Conservation (phyloP, 2,888 invertebrate genomes). For the Dilophus febrilis region DNA sequence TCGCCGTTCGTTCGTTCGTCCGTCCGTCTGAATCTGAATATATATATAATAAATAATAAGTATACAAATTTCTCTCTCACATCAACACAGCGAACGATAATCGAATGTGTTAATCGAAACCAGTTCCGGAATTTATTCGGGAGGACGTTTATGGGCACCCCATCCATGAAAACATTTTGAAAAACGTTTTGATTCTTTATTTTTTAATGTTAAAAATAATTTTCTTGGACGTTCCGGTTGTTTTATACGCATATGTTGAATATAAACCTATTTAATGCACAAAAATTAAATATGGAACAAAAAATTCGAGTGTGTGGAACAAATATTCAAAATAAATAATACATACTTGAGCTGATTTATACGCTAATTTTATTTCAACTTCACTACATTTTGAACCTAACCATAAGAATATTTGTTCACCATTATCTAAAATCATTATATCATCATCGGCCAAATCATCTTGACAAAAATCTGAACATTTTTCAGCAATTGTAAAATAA, state of each 20-base stretch:
- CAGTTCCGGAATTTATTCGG: no score
- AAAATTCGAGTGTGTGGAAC: not conserved
- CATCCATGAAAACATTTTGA: conserved; percentile 99
- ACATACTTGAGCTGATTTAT: conserved; percentile 88
- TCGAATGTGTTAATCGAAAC: no score
- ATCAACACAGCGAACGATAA: no score
- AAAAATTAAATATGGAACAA: conserved; percentile 1
- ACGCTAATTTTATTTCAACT: conserved; percentile 96
- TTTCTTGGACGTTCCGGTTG: conserved; percentile 83
- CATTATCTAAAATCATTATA: conserved; percentile 98
- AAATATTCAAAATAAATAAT: conserved; percentile 3
- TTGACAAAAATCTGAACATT: conserved; percentile 55
- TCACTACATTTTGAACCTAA: conserved; percentile 92
- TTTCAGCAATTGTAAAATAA: conserved; percentile 97
- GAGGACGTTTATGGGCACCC: conserved; percentile 60
- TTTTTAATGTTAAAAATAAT: conserved; percentile 84
- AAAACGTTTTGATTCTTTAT: conserved; percentile 88
- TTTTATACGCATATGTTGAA: conserved; percentile 90
- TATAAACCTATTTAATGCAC: conserved; percentile 60
- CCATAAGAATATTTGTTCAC: conserved; percentile 96
- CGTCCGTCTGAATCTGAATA: no score
- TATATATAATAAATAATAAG: no score
- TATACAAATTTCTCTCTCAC: no score
- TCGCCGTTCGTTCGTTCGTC: no score
- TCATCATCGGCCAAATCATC: conserved; percentile 99